These are phyloP conservation scores for Alligator mississippiensis DNA, from an alignment of 2,113 vertebrate genomes.

Conservation along the genomic window DNA sequence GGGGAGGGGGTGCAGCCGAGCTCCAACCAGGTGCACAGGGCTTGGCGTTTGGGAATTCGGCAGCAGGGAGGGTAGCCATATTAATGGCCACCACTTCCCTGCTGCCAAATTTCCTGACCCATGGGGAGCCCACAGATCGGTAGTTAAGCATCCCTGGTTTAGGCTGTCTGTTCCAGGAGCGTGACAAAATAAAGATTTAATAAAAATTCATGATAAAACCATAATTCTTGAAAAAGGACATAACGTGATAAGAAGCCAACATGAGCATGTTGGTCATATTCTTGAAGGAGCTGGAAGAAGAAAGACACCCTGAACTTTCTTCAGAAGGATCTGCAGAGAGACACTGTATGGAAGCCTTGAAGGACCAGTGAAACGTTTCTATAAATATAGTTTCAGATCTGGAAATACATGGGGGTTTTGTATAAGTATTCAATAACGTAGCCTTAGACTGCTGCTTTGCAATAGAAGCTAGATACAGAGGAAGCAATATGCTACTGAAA, in stretches of 20 bases:
- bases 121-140: no score
- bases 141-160: no score
- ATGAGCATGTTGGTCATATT: neutral
- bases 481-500: neutral
- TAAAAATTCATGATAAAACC: neutral
- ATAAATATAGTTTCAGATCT: neutral
- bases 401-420: neutral
- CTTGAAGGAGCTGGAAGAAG: neutral
- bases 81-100: no score
- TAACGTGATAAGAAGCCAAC: neutral
- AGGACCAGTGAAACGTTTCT: neutral
- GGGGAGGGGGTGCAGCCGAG: no score
- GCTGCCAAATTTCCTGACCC: no score
- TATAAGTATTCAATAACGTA: neutral
- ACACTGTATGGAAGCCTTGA: neutral
- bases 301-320: neutral
- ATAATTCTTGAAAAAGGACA: neutral
- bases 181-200: neutral
- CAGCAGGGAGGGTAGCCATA: no score
- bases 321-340: neutral
- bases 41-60: no score
- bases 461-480: neutral
- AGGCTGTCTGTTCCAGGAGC: neutral
- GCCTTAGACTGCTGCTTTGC: neutral
- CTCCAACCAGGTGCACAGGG: no score